phyloP scores from a whole-genome alignment of 2,113 vertebrate genomes.

The Polypterus bichir region DNA sequence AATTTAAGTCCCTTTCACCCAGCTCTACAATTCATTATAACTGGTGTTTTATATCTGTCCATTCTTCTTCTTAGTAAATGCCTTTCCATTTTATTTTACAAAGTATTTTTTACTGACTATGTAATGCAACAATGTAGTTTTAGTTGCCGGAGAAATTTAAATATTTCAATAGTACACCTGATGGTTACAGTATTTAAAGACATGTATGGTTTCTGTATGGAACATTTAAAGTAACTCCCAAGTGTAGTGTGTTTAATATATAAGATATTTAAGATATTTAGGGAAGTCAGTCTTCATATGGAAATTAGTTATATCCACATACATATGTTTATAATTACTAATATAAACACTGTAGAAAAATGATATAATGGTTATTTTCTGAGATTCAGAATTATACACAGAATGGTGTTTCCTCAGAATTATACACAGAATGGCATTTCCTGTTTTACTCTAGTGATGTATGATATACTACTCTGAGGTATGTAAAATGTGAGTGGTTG shows the following conservation, averaged over 20 bases:
- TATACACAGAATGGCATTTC: slow-evolving; percentile 28
- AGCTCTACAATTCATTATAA: too few species aligned
- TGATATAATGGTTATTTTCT: slow-evolving; percentile 14
- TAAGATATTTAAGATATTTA: slow-evolving; percentile 26
- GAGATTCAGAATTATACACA: slow-evolving; percentile 29
- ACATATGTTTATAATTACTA: slow-evolving; percentile 26
- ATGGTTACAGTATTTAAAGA: too few species aligned
- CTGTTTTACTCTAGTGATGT: slow-evolving; percentile 32
- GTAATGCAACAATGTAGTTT: too few species aligned
- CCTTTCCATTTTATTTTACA: too few species aligned
- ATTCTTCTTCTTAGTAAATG: too few species aligned
- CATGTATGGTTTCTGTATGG: too few species aligned
- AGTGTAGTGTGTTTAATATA: slow-evolving; percentile 3
- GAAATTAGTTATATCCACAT: slow-evolving; percentile 27
- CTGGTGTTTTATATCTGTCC: too few species aligned
- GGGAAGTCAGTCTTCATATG: slow-evolving; percentile 17
- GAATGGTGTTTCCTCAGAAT: slow-evolving; percentile 20
- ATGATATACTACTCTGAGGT: slow-evolving; percentile 30
- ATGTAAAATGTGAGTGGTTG: slow-evolving; percentile 45
- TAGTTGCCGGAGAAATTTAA: too few species aligned
- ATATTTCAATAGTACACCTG: too few species aligned
- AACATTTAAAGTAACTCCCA: too few species aligned
- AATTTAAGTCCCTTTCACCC: too few species aligned
- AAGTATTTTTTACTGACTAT: too few species aligned
- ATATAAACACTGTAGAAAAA: slow-evolving; percentile 12